Base-by-base conservation (phyloP, 2,797 vertebrate genomes). In the Enteromius argenteus region DNA sequence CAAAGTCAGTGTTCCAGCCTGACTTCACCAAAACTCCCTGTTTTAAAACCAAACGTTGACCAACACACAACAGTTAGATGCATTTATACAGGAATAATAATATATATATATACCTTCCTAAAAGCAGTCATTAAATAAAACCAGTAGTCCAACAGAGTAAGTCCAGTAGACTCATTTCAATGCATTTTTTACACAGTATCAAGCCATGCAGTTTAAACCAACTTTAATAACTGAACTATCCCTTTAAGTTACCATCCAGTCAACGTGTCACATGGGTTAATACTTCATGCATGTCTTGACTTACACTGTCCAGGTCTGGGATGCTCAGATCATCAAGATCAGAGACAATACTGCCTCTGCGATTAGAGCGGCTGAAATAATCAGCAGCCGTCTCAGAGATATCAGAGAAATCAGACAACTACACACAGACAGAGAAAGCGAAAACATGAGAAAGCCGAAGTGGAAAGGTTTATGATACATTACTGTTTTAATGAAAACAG, bases 321-420 rank as follows among this genome's bases (percentile, higher is more conserved):
- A 95, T 94, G 91, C 95, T 93, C 94, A 95, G 88, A 88, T 97
- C 97, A 87, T 98, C 97, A 74, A 96, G 91, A 92, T 99, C 96
- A 4, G 97, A 99, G 91, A 99, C 96, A 88, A 98, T 90, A 69
- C 98, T 99, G 92, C 97, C 97, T 90, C 97, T 96, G 90, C 94
- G 96, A 93, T 93, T 97, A 90, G 96, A 96, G 90, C 96, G 96
- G 90, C 98, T 97, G 86, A 99, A 99, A 96, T 97, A 99, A 93
- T 99, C 98, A 76, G 98, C 98, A 21, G 97, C 95, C 49, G 96
- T 97, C 91, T 97, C 97, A 83, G 95, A 98, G 90, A 94, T 94
- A 91, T 95, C 95, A 83, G 95, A 97, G 95, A 98, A 96, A 91
- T 96, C 96, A 89, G 96, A 96, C 0, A 92, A 96, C 96, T 98